Evolutionary conservation across 2,113 vertebrate genomes (phyloP).

Genomic region (Pongo pygmaeus): DNA sequence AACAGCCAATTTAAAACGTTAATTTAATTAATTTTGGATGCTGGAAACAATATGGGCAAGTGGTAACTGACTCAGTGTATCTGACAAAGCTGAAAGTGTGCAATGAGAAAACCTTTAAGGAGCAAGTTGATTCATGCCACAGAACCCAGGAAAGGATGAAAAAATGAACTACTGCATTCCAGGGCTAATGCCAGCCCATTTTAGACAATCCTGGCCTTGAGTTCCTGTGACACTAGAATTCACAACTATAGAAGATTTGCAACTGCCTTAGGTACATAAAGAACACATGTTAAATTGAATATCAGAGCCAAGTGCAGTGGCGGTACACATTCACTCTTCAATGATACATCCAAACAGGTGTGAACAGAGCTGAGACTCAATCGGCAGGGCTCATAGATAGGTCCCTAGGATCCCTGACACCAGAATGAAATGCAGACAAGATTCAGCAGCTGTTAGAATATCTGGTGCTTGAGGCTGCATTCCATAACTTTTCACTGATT

Average conservation of each 20-base stretch:
- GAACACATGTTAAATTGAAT: constrained; percentile 75
- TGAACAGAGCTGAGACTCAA: not conserved
- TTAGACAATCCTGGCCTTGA: not conserved
- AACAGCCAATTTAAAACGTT: not conserved
- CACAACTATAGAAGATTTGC: constrained; percentile 16
- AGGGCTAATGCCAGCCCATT: not conserved
- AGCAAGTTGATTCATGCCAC: not conserved
- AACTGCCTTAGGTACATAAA: constrained; percentile 68
- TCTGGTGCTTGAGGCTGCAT: not conserved
- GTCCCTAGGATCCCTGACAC: not conserved
- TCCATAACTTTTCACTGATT: not conserved
- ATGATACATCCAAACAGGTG: constrained; percentile 53
- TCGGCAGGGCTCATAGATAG: not conserved
- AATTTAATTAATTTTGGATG: not conserved
- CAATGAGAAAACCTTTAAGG: not conserved
- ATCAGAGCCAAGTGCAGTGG: constrained; percentile 40
- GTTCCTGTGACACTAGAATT: constrained; percentile 3
- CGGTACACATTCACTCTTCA: not conserved
- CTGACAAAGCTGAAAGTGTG: not conserved
- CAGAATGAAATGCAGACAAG: not conserved
- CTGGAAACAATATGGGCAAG: not conserved
- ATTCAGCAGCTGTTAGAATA: constrained; percentile 47
- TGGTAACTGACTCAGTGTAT: not conserved
- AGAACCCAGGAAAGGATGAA: not conserved
- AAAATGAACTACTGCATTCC: not conserved